These are phyloP conservation scores for Sander vitreus DNA, from an alignment of 2,113 vertebrate species.

Conservation along the genomic window DNA sequence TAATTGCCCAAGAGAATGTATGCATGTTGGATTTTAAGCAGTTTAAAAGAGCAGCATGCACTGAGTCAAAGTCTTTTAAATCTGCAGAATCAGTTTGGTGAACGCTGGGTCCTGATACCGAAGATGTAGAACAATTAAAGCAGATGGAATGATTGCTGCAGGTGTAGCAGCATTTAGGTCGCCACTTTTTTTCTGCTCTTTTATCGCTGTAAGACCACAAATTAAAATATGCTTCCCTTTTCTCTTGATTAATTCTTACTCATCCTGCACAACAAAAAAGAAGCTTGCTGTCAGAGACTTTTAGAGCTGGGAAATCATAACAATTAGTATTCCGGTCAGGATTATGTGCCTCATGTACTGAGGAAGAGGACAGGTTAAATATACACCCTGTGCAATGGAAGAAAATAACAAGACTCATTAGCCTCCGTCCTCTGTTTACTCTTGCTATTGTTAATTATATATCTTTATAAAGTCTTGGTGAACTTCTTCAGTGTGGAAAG, in stretches of 20 bases:
- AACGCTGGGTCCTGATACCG: background rate
- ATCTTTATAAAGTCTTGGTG: slow-evolving; percentile 27
- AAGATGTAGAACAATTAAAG: slow-evolving; percentile 31
- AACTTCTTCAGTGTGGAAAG: slow-evolving; percentile 29
- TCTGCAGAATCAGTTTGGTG: slow-evolving; percentile 7
- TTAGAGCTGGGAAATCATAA: slow-evolving; percentile 48
- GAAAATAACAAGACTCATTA: slow-evolving; percentile 68
- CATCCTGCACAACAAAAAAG: slow-evolving; percentile 7
- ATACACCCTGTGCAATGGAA: slow-evolving; percentile 45
- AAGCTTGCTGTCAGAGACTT: slow-evolving; percentile 26
- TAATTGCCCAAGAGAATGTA: slow-evolving; percentile 46
- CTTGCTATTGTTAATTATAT: slow-evolving; percentile 19
- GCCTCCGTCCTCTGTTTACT: slow-evolving; percentile 54
- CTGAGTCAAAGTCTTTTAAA: slow-evolving; percentile 7
- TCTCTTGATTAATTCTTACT: slow-evolving; percentile 16
- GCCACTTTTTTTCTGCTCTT: background rate
- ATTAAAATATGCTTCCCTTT: slow-evolving; percentile 47
- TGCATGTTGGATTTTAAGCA: slow-evolving; percentile 27
- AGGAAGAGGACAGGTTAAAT: slow-evolving; percentile 66
- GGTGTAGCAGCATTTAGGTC: slow-evolving; percentile 25
- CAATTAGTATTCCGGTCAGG: slow-evolving; percentile 61
- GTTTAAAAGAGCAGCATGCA: slow-evolving; percentile 23
- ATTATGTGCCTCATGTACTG: slow-evolving; percentile 31
- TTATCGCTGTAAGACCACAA: slow-evolving; percentile 33
- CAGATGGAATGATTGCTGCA: slow-evolving; percentile 38